These are phyloP conservation scores for Zoanthus sansibaricus DNA, from an alignment of 92 coral and sea anemone species.

Conservation along the genomic window DNA sequence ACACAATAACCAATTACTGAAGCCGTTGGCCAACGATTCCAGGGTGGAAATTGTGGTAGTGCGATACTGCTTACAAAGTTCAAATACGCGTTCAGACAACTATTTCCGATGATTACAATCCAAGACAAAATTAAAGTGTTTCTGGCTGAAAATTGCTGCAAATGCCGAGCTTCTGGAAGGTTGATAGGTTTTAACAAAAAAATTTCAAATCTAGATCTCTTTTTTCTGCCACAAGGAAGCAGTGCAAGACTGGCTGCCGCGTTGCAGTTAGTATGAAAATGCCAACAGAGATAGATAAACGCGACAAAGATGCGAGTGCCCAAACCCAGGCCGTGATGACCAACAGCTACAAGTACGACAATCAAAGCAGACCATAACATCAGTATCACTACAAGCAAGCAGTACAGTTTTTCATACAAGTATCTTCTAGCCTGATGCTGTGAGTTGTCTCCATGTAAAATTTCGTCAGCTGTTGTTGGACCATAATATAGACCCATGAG, in stretches of 20 bases:
- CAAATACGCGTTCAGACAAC: not conserved
- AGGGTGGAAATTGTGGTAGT: not conserved
- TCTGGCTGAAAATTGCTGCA: not conserved
- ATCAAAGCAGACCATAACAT: not conserved
- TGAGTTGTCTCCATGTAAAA: not conserved
- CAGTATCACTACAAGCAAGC: not conserved
- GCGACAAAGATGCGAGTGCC: not conserved
- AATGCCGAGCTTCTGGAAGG: not conserved
- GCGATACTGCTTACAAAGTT: not conserved
- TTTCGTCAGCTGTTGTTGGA: not conserved
- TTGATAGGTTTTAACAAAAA: not conserved
- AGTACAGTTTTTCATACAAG: slow-evolving; percentile 12
- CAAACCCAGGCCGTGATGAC: not conserved
- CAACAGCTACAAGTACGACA: not conserved
- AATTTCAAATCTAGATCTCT: slow-evolving; percentile 13
- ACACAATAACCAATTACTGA: not conserved
- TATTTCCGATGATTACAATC: not conserved
- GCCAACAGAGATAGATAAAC: not conserved
- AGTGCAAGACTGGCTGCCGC: not conserved
- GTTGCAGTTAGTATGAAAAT: slow-evolving; percentile 4
- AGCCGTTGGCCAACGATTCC: slow-evolving; percentile 19
- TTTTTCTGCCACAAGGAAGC: slow-evolving; percentile 17
- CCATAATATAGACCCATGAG: slow-evolving; percentile 25
- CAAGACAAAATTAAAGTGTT: not conserved
- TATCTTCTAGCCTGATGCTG: not conserved